phyloP scores from a whole-genome alignment of 2,797 vertebrate genomes.

The Enteromius argenteus region DNA sequence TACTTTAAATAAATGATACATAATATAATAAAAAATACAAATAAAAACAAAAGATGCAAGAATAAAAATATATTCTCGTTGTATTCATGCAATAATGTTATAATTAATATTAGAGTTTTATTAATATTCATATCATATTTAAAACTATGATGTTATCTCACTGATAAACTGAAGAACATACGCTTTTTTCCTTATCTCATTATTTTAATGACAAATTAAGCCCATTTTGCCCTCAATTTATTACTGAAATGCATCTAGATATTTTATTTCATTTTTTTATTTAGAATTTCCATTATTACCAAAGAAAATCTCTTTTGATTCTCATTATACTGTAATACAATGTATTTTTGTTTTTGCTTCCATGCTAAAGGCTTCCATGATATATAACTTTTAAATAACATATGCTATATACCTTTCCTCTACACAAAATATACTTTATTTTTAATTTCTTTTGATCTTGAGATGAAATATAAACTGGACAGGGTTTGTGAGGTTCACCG shows the following conservation, averaged over 20 bases:
- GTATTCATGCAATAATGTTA: neutral
- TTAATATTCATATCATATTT: neutral
- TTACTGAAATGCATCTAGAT: neutral
- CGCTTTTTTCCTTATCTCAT: neutral
- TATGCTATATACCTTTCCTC: neutral
- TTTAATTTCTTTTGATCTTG: neutral
- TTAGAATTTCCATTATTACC: neutral
- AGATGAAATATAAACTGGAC: neutral
- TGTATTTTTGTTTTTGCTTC: neutral
- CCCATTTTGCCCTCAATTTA: neutral
- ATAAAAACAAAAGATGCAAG: neutral
- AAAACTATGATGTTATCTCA: no score
- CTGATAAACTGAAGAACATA: no score
- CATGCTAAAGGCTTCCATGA: neutral
- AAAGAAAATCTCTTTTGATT: no score
- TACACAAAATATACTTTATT: neutral
- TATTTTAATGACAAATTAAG: neutral
- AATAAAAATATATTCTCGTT: neutral
- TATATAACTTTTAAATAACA: neutral
- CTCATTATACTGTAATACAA: neutral
- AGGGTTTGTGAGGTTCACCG: neutral
- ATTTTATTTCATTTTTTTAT: neutral
- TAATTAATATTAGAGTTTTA: no score
- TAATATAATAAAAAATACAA: neutral
- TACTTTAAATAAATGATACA: neutral